Evolutionary conservation across 1,140 invertebrate species (phyloP), one percentile per base, ranked within the genome.

Genomic region (Pseudomyrmex gracilis): DNA sequence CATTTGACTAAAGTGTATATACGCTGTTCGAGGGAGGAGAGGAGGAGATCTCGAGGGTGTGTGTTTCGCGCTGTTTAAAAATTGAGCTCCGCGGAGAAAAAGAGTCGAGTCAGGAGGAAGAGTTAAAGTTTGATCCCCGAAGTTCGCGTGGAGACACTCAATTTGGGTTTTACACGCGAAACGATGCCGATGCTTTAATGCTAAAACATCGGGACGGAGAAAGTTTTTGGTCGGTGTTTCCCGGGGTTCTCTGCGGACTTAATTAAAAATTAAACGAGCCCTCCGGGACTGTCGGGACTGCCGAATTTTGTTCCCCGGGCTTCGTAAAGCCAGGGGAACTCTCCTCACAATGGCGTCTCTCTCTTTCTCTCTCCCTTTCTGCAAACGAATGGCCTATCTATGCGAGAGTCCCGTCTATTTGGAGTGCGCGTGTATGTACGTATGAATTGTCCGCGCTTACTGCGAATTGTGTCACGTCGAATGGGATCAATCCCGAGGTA

Each of bases 191-290:
- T 71, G 66, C 66, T 80, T 78, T 80, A 78, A 78, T 66, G 51
- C 64, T 58, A 71, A 80, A 74, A 85, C 86, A 76, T 84, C 51
- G 71, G 49, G 43, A 34, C 66, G 51, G 67, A 70, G 73, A 67
- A 83, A 73, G 83, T 88, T 77, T 85, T 85, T 53, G 67, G 63
- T 51, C 34, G 74, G 49, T 63, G 49, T 67, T 34, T 55, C 53
- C 67, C 34, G 34, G 12, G 45, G 20, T 70, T 58, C 71, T 77
- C 53, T 67, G 34, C 67, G 87, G 73, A 82, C 73, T 88, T 88
- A 88, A 88, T 88, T 88, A 88, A 88, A 88, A 88, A 88, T 88
- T 88, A 88, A 88, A 88, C 77, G 87, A 88, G 77, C 55, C 86
- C 77, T 73, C 61, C n/a, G 86, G 73, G 86, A 83, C 55, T 55